Base-by-base conservation (phyloP, 2,113 vertebrate genomes). In the Paramormyrops kingsleyae region DNA sequence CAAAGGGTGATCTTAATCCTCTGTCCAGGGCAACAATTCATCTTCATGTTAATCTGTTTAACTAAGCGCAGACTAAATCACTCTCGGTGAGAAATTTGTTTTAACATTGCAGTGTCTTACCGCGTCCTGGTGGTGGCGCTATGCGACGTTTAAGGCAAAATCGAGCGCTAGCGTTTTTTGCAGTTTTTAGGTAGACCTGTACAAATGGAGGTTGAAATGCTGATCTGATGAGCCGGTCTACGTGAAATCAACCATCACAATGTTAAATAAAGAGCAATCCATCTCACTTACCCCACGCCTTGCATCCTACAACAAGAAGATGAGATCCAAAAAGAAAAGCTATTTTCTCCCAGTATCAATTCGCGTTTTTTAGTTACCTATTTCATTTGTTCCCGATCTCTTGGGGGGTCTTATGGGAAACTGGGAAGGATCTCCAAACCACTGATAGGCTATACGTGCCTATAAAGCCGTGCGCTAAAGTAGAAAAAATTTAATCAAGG, bases 211-310 rank as follows among this genome's bases (percentile, higher is more conserved):
- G 8, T 62, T 46, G 49, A 21, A 47, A 39, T 89, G 56, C 27
- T 49, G 49, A 0, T 88, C 42, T 50, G 59, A 59, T 91, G 52
- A 80, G 59, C 44, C 21, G 77, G 17, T n/a, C 70, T 77, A 12
- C 24, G 4, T 83, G 52, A 56, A 88, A 88, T 90, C 80, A 91
- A 74, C 56, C 74, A 83, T 90, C 89, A 52, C 6, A 87, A 89
- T 83, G 86, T 53, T 89, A 31, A 88, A 80, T 88, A 89, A 90
- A 90, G 52, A 91, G 89, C 88, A 87, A 92, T 92, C 70, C 87
- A 88, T 91, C 91, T 90, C 90, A 87, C 56, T 92, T 90, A 85
- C 39, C 89, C 44, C 89, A 56, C 89, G 24, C 53, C 19, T 44
- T 83, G 88, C 66, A 88, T 62, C 52, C 70, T 59, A 35, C 39